phyloP scores from a whole-genome alignment of 1,140 invertebrate species.

The Sarcophaga bullata region DNA sequence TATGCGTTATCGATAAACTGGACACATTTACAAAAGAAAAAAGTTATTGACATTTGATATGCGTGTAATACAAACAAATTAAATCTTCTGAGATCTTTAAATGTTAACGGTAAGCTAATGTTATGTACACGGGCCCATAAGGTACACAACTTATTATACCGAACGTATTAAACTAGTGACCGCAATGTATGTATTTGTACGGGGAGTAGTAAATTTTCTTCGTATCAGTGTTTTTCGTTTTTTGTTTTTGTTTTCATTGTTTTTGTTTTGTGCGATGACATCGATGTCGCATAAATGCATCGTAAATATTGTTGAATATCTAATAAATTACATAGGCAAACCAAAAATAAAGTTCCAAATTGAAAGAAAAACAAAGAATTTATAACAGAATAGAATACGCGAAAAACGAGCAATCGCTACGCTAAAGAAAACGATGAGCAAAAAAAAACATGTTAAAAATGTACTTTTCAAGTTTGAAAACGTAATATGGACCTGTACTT shows the following conservation, averaged over 20 bases:
- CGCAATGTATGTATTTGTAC: not conserved
- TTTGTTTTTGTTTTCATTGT: not conserved
- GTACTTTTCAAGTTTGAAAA: conserved; percentile 2
- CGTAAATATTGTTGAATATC: not conserved
- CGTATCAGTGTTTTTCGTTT: not conserved
- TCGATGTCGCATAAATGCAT: conserved; percentile 4
- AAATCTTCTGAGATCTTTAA: not conserved
- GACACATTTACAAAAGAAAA: too few relatives aligned
- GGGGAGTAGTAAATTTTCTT: not conserved
- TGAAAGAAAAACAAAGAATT: not conserved
- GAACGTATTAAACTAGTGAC: conserved; percentile 14
- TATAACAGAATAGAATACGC: not conserved
- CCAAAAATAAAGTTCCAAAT: not conserved
- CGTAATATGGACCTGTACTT: not conserved
- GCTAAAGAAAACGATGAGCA: not conserved
- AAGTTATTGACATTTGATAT: not conserved
- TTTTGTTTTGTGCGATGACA: not conserved
- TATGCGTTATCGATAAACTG: too few relatives aligned
- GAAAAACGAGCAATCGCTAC: too few relatives aligned
- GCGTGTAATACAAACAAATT: not conserved
- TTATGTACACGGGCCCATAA: not conserved
- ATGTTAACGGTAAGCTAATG: not conserved
- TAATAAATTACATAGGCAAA: conserved; percentile 3
- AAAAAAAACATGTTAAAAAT: conserved; percentile 7
- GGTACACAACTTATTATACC: not conserved